Evolutionary conservation across 2,113 vertebrate genomes (phyloP), one percentile per base, ranked within the genome.

Genomic region (Cyanoderma ruficeps): DNA sequence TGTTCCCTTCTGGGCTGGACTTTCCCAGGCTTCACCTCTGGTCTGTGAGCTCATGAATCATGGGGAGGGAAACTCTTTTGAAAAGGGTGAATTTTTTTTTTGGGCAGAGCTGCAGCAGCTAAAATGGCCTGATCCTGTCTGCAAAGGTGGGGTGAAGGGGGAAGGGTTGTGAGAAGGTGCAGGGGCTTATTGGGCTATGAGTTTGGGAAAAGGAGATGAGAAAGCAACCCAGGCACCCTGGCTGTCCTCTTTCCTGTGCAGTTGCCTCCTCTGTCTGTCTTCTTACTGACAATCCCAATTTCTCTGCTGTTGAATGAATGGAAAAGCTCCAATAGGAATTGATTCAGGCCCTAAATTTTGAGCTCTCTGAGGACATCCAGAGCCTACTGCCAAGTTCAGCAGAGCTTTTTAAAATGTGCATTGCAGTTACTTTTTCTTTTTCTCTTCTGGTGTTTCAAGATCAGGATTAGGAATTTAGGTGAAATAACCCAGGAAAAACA

Each of bases 21-120:
- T 97, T 97, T 94, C 95, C 84, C 95, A 94, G 93, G 86, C 90
- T 95, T 90, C 60, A 53, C 80, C 55, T 92, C 74, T 93, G 82
- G 52, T 82, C 70, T 96, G 59, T 56, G 70, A 94, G n/a, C 42
- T 92, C 3, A 4, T 9, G 47, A 79, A 83, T 11, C 35, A 7
- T 6, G 59, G 42, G 50, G 49, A 79, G 61, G 33, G 68, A 83
- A 96, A 47, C 39, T 44, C 39, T 78, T 78, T 65, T 61, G 49
- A 68, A 89, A 60, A 74, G 71, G 61, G 42, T 79, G 39, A 88
- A 52, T 47, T 59, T 83, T 37, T 83, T 37, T n/a, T 61, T 69
- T 61, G 79, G 68, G 64, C n/a, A 78, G 14, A 70, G 25, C 41
- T 64, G 70, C 35, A 33, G 60, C 67, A 37, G 39, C 13, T 59